phyloP scores from a whole-genome alignment of 1,140 invertebrate genomes.

The Stegodyphus mimosarum region DNA sequence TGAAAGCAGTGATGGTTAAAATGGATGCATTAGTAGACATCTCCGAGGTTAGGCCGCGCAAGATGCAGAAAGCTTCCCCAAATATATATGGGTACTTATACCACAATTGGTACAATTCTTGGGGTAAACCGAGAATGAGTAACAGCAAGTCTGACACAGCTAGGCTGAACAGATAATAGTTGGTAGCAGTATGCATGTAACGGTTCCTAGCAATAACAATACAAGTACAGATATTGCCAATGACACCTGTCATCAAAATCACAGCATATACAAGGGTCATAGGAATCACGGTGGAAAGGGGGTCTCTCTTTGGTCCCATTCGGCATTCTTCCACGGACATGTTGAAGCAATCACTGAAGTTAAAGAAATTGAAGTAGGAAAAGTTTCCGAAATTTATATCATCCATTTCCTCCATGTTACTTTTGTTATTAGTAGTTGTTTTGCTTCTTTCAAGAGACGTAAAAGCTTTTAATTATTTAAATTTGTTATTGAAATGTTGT shows the following conservation, averaged over 20 bases:
- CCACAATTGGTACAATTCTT: conserved; percentile 90
- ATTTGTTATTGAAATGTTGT: no score
- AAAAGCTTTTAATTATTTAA: no score
- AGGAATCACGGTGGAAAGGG: conserved; percentile 65
- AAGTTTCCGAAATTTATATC: not conserved
- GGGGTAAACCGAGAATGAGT: conserved; percentile 77
- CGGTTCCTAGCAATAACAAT: conserved; percentile 73
- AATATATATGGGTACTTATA: conserved; percentile 83
- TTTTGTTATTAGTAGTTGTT: no score
- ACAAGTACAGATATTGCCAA: conserved; percentile 75
- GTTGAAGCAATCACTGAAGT: conserved; percentile 26
- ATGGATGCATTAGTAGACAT: conserved; percentile 94
- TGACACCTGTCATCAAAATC: conserved; percentile 71
- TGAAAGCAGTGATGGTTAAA: conserved; percentile 92
- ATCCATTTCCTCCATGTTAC: not conserved
- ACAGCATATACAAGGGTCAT: conserved; percentile 71
- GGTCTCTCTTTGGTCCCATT: conserved; percentile 25
- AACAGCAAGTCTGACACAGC: conserved; percentile 92
- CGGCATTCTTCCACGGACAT: conserved; percentile 31
- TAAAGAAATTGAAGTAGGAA: conserved; percentile 11
- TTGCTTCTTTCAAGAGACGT: no score
- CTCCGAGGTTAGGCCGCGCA: conserved; percentile 86
- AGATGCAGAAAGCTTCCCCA: conserved; percentile 84
- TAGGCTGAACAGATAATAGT: conserved; percentile 93
- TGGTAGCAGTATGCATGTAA: conserved; percentile 75